Base-by-base conservation (phyloP, 2,888 invertebrate species). In the Mesoligia furuncula region DNA sequence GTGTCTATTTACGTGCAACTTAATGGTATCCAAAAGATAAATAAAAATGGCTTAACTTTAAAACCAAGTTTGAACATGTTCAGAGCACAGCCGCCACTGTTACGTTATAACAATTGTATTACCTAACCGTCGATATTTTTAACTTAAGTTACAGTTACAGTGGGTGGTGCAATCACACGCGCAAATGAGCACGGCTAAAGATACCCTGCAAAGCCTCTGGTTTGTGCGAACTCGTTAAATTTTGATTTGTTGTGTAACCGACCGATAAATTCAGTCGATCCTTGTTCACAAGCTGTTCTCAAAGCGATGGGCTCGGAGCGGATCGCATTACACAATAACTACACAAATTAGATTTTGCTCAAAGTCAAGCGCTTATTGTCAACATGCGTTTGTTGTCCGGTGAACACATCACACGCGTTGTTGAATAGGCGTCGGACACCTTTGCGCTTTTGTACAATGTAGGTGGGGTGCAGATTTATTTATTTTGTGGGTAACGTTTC, bases 231-330 rank as follows among this genome's bases (percentile, higher is more conserved):
- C 95, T 95, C 94, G 94, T 96, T 96, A 96, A 96, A 93, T 92
- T 95, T 95, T 95, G 94, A 96, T 96, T 96, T 96, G 95, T 96
- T 95, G 96, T 96, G 95, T 94, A 96, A 95, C 96, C 96, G 94
- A 95, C 92, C 96, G 96, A 93, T 93, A 95, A 96, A 96, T 95
- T 92, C 93, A 89, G 87, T 79, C 90, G 93, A 94, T 94, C 92
- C 92, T 88, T 90, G 90, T 91, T 90, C 92, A 92, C 92, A 93
- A 91, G 90, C 89, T 90, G 88, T 84, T 87, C 88, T 92, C 91
- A 94, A 94, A 93, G 92, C 92, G 91, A 92, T 91, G 91, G 89
- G 89, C 87, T 90, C 91, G 92, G 88, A 90, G 90, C 91, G 89
- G 94, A 94, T 95, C 95, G 90, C 93, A 93, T 96, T 95, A 95